These are phyloP conservation scores for Drosophila persimilis DNA, from an alignment of 1,140 invertebrate genomes.

Conservation along the genomic window DNA sequence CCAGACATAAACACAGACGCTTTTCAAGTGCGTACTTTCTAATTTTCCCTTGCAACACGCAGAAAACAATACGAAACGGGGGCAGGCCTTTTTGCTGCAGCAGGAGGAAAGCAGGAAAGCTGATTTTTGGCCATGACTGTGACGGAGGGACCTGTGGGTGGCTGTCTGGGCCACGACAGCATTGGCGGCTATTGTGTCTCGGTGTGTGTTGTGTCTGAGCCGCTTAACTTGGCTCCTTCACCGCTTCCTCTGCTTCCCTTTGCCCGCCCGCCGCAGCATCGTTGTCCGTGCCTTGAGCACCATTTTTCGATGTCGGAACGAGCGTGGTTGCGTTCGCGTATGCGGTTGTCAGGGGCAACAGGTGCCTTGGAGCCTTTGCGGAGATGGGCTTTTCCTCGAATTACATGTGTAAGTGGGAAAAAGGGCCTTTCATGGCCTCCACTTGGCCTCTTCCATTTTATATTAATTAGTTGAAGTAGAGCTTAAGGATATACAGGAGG, in stretches of 20 bases:
- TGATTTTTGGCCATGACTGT: slow-evolving; percentile 62
- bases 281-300: slow-evolving; percentile 41
- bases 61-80: slow-evolving; percentile 52
- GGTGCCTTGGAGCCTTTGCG: slow-evolving; percentile 29
- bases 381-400: slow-evolving; percentile 34
- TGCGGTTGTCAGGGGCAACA: slow-evolving; percentile 46
- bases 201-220: slow-evolving; percentile 43
- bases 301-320: slow-evolving; percentile 51
- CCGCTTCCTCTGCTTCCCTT: slow-evolving; percentile 8
- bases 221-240: slow-evolving; percentile 47
- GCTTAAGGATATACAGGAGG: neutral
- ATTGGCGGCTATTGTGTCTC: slow-evolving; percentile 29
- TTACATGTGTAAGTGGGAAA: slow-evolving; percentile 57
- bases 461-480: slow-evolving; percentile 49
- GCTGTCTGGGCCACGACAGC: slow-evolving; percentile 54
- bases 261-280: neutral
- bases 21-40: slow-evolving; percentile 79
- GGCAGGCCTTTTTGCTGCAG: slow-evolving; percentile 29
- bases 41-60: slow-evolving; percentile 77
- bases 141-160: slow-evolving; percentile 29
- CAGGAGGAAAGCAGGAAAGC: too few relatives aligned
- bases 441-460: slow-evolving; percentile 25
- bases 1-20: slow-evolving; percentile 74
- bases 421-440: slow-evolving; percentile 23
- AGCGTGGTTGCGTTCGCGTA: neutral